Evolutionary conservation across 2,113 vertebrate genomes (phyloP).

Genomic region (Trichechus manatus): DNA sequence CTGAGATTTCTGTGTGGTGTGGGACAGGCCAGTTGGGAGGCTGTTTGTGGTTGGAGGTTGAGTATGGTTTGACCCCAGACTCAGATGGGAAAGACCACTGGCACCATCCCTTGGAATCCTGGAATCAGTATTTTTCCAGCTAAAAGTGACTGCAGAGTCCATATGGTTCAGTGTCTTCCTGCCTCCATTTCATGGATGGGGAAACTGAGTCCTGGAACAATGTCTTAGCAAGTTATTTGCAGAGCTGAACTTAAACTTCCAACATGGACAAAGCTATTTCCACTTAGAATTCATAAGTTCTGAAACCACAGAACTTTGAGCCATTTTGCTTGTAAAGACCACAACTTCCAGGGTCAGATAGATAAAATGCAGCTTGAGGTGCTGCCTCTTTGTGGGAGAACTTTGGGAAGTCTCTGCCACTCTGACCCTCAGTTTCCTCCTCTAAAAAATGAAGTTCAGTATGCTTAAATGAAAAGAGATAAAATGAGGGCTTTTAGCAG

Average conservation of each 20-base stretch:
- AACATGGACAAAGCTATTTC: not conserved
- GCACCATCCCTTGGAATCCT: not conserved
- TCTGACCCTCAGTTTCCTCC: not conserved
- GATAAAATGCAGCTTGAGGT: rapidly evolving
- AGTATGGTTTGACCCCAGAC: not conserved
- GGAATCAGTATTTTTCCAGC: not conserved
- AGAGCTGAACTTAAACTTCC: not conserved
- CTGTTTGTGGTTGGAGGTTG: not conserved
- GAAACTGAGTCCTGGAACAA: constrained; percentile 13
- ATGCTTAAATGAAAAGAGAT: not conserved
- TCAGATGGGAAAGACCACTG: not conserved
- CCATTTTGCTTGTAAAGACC: not conserved
- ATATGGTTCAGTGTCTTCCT: not conserved
- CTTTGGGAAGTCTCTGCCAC: not conserved
- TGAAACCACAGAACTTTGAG: not conserved
- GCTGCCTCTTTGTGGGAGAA: not conserved
- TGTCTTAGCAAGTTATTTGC: not conserved
- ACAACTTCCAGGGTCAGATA: not conserved
- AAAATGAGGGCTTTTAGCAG: not conserved
- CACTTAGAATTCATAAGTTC: not conserved
- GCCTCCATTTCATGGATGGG: not conserved
- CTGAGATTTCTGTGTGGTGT: no score
- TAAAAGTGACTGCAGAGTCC: not conserved
- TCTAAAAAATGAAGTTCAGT: rapidly evolving
- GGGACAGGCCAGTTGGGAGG: not conserved